A percentile compares a stretch with the other conserved stretches of the same genome.
Evolutionary conservation across 2,797 vertebrate genomes (phyloP).

Genomic region (Sphaeramia orbicularis): DNA sequence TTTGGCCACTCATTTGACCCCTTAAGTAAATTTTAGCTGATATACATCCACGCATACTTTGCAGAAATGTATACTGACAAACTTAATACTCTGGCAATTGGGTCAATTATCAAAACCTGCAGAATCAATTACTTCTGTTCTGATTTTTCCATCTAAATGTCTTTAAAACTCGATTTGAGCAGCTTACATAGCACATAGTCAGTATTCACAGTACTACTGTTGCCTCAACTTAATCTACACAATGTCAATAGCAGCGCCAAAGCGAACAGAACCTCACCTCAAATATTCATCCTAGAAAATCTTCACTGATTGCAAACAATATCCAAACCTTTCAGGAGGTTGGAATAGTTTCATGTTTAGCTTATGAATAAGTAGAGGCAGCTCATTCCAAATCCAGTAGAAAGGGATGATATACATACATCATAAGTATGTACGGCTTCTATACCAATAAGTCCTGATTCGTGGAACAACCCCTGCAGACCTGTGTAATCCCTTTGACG

Average conservation of each 20-base stretch:
- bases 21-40: no score
- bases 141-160: conserved; percentile 32
- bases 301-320: conserved; percentile 59
- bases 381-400: conserved; percentile 49
- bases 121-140: conserved; percentile 32
- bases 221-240: conserved; percentile 30
- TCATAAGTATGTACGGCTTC: conserved; percentile 57
- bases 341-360: conserved; percentile 61
- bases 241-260: conserved; percentile 34
- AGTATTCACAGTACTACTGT: conserved; percentile 29
- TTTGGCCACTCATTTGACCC: no score
- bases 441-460: conserved; percentile 55
- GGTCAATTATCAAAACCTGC: conserved; percentile 13
- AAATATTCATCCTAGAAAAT: conserved; percentile 53
- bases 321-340: conserved; percentile 42
- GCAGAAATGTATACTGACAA: background rate
- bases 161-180: conserved; percentile 40
- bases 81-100: background rate
- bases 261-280: conserved; percentile 23
- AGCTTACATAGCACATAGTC: conserved; percentile 21
- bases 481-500: conserved; percentile 72
- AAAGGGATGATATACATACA: conserved; percentile 56
- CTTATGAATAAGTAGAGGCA: conserved; percentile 51
- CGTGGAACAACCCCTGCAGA: conserved; percentile 65
- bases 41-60: no score